Base-by-base conservation (phyloP, 2,888 invertebrate genomes). In the Leptinotarsa tumamoca region DNA sequence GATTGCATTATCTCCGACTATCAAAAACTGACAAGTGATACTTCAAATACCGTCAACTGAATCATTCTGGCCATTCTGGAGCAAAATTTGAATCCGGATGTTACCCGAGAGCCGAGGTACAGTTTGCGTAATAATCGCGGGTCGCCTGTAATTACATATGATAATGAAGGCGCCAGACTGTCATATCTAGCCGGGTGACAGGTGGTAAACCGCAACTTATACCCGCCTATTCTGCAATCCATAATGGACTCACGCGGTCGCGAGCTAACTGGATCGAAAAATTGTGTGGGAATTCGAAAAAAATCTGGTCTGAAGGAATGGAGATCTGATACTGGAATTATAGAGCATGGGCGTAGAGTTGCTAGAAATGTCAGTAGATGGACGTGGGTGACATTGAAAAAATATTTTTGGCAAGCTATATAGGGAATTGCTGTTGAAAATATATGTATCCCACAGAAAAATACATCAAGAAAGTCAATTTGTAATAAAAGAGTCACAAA, bases 151-250 rank as follows among this genome's bases (percentile, higher is more conserved):
- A 81, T 80, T 79, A 80, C 80, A 80, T 79, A 80, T 80, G 80
- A 80, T 81, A 81, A 81, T 81, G 70, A 75, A 77, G 81, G 82
- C 80, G 82, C 82, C 82, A 80, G 80, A 78, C 74, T 76, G 74
- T 76, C 77, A 79, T 76, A 78, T 74, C 71, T 77, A 68, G 63
- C 58, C 68, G 67, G 73, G 69, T 78, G 80, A 77, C 80, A 78
- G 80, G 80, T 80, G 80, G 80, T 80, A 74, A 74, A 80, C 80
- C 80, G 63, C 79, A 73, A 79, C 70, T 63, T 63, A 23, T 58
- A 63, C 63, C 63, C 43, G 63, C 63, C 63, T 63, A 63, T 63
- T 63, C 63, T 63, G 63, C 63, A 63, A 63, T 63, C 63, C 63
- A 63, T 63, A 63, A 63, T 63, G 63, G 63, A 63, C 63, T n/a